A percentile compares a stretch with the other conserved stretches of the same genome.
phyloP scores from a whole-genome alignment of 1,140 invertebrate species.

The Parapsyche elsis region DNA sequence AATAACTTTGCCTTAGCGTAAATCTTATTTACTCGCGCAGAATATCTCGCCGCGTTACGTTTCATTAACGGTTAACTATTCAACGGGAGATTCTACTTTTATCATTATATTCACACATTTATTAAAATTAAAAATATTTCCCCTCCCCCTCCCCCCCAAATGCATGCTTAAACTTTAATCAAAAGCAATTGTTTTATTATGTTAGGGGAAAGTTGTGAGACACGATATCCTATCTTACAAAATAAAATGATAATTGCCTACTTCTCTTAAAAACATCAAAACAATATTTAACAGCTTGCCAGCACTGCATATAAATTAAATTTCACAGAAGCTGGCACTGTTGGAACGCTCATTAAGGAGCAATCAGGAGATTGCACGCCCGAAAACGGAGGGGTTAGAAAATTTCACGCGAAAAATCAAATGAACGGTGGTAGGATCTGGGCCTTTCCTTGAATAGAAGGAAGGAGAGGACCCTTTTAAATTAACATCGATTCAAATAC shows the following conservation, averaged over 20 bases:
- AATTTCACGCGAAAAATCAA: constrained; percentile 37
- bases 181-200: too few species aligned
- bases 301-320: constrained; percentile 49
- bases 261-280: constrained; percentile 47
- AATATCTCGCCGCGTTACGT: constrained; percentile 36
- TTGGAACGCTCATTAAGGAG: constrained; percentile 2
- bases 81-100: not conserved
- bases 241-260: constrained; percentile 41
- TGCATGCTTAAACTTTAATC: too few species aligned
- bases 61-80: constrained; percentile 41
- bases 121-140: too few species aligned
- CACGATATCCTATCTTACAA: too few species aligned
- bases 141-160: too few species aligned
- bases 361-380: constrained; percentile 31
- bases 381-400: constrained; percentile 14
- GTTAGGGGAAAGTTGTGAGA: too few species aligned
- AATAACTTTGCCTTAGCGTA: constrained; percentile 51
- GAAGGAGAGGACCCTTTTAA: constrained; percentile 27
- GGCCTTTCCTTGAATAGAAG: not conserved
- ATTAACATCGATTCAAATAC: constrained; percentile 47
- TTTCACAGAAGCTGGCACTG: not conserved
- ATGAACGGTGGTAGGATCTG: constrained; percentile 8
- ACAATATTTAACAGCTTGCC: constrained; percentile 28
- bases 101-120: too few species aligned
- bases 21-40: constrained; percentile 51